phyloP scores from a whole-genome alignment of 2,888 invertebrate genomes.

The Drosophila emarginata region DNA sequence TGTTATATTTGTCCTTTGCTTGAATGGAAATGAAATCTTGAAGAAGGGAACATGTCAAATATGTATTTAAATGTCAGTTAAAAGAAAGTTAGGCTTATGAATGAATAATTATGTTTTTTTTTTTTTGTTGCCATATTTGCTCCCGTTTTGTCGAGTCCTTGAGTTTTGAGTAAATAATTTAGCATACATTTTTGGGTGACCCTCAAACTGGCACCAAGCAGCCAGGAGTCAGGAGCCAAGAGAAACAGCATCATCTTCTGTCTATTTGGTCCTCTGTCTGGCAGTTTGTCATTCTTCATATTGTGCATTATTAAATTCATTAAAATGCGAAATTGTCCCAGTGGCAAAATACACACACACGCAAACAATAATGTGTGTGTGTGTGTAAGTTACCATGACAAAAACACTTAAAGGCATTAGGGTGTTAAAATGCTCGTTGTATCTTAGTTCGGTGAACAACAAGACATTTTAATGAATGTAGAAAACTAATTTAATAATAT shows the following conservation, averaged over 20 bases:
- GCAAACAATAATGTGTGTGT: constrained; percentile 3
- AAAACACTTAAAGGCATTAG: constrained; percentile 62
- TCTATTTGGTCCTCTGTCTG: not conserved
- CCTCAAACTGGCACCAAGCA: not conserved
- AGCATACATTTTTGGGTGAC: constrained; percentile 43
- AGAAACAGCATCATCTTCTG: too few species aligned
- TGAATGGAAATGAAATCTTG: not conserved
- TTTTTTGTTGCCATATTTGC: not conserved
- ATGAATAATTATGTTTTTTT: constrained; percentile 46
- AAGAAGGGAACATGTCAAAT: not conserved
- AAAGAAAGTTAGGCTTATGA: constrained; percentile 33
- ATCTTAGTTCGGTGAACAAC: not conserved
- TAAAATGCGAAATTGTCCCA: constrained; percentile 65
- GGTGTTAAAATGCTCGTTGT: constrained; percentile 36
- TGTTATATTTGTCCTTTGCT: not conserved
- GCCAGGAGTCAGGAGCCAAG: constrained; percentile 23
- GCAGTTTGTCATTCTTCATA: constrained; percentile 62
- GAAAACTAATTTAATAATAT: constrained; percentile 17
- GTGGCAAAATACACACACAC: constrained; percentile 32
- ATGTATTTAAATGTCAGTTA: constrained; percentile 9
- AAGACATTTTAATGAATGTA: constrained; percentile 46
- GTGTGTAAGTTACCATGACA: constrained; percentile 31
- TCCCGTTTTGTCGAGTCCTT: constrained; percentile 19
- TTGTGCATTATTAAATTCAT: constrained; percentile 75
- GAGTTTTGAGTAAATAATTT: constrained; percentile 32